Base-by-base conservation (phyloP, 2,888 invertebrate genomes). In the Pseudococcus viburni region DNA sequence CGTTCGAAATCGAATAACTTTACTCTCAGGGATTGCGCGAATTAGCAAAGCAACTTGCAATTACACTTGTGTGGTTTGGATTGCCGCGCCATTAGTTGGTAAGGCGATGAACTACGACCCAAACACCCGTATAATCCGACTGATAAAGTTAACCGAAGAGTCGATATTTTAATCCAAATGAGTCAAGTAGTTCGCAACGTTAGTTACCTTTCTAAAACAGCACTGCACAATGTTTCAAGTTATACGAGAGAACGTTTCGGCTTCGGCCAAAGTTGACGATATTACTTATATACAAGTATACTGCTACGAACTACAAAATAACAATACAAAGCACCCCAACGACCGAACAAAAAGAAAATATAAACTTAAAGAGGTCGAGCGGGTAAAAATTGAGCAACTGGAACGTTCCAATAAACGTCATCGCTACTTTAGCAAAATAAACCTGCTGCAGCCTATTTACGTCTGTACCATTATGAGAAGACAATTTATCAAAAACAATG, bases 401-500 rank as follows among this genome's bases (percentile, higher is more conserved):
- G 68, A 73, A 73, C 68, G 68, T 73, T 73, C 68, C 68, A 73
- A 73, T 73, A 73, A 73, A 73, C 68, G 68, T 73, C 68, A 73
- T 73, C 68, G 68, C 33, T 73, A 33, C 68, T 73, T 73, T 73
- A 73, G 33, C 33, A 33, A 33, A 19, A 73, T 73, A 73, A 73
- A 73, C 68, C 68, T 73, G 68, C 68, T 73, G 68, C 68, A 73
- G 68, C 68, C 68, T 73, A 73, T 73, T 73, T 73, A 73, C 68
- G 68, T 73, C 68, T 26, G 26, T 73, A 73, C 68, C 68, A 73
- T 73, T 73, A 73, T 73, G 68, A 73, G 68, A 73, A 73, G 68
- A 33, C 68, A 12, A 73, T 73, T 73, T 73, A 73, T 73, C 68
- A 73, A 73, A 73, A 73, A 73, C 68, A 73, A 73, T 73, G 68